Evolutionary conservation across 2,888 invertebrate genomes (phyloP).

Genomic region (Endomychus coccineus): DNA sequence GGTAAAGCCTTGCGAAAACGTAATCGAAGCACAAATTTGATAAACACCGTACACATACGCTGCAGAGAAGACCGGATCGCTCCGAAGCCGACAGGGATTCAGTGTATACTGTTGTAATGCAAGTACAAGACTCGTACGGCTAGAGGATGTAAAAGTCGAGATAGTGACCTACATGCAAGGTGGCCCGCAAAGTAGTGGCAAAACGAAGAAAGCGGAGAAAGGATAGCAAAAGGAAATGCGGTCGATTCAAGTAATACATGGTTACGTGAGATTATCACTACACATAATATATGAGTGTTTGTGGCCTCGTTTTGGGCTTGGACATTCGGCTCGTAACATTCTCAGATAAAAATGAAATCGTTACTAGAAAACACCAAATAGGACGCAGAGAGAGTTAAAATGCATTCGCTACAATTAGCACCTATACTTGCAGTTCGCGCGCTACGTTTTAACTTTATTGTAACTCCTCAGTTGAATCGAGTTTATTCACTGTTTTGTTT

Average conservation of each 20-base stretch:
- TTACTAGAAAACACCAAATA: constrained; percentile 23
- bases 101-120: constrained; percentile 25
- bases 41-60: not conserved
- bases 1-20: constrained; percentile 5
- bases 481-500: too few species aligned
- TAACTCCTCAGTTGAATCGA: too few species aligned
- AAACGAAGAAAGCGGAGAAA: constrained; percentile 45
- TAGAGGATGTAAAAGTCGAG: constrained; percentile 45
- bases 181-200: constrained; percentile 42
- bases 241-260: constrained; percentile 41
- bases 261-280: constrained; percentile 42
- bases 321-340: constrained; percentile 37
- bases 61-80: constrained; percentile 3
- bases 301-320: constrained; percentile 14
- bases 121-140: constrained; percentile 35
- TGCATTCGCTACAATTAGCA: too few species aligned
- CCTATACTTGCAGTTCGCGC: too few species aligned
- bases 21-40: not conserved
- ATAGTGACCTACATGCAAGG: constrained; percentile 43
- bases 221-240: constrained; percentile 43
- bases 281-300: constrained; percentile 17
- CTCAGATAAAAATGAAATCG: constrained; percentile 42
- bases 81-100: constrained; percentile 2
- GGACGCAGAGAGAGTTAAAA: constrained; percentile 25
- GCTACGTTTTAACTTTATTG: too few species aligned